Base-by-base conservation (phyloP, 1,140 invertebrate genomes). In the Calliopsis andreniformis region DNA sequence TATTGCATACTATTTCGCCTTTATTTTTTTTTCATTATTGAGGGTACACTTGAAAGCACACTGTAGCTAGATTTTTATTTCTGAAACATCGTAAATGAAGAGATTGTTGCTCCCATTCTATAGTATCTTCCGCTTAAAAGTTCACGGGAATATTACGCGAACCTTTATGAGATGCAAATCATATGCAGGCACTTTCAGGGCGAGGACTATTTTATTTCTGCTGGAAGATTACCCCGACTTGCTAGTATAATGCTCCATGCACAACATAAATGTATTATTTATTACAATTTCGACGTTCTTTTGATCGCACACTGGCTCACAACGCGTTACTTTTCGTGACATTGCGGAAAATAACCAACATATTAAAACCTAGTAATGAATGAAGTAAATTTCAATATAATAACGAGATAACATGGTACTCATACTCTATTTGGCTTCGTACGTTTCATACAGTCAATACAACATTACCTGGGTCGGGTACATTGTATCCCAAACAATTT, bases 331-430 rank as follows among this genome's bases (percentile, higher is more conserved):
- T n/a, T n/a, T n/a, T n/a, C 18, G 55, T 20, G 18, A 32, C 32
- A 32, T 35, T 56, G 28, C 1, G 7, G 18, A 18, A 56, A 35
- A 32, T 35, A 56, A n/a, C 16, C 20, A 3, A 16, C 20, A 10
- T 20, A 14, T 32, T 32, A 7, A 32, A 49, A 49, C 49, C 18
- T 64, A 49, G 16, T 3, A 64, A 8, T 28, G 3, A 4, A 32
- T 49, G 62, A 43, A 25, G 45, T 51, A 64, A n/a, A 49, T 56
- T 25, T 53, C 47, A 14, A 25, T 39, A 20, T 39, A 45, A 53
- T 45, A 7, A 16, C 20, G 20, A n/a, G n/a, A n/a, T n/a, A n/a
- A n/a, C n/a, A n/a, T n/a, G n/a, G n/a, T n/a, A n/a, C n/a, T n/a
- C n/a, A n/a, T n/a, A n/a, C n/a, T n/a, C n/a, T n/a, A n/a, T n/a